A percentile compares a stretch with the other conserved stretches of the same genome.
These are phyloP conservation scores for Spodoptera litura DNA, from an alignment of 1,140 invertebrate species.

Conservation along the genomic window DNA sequence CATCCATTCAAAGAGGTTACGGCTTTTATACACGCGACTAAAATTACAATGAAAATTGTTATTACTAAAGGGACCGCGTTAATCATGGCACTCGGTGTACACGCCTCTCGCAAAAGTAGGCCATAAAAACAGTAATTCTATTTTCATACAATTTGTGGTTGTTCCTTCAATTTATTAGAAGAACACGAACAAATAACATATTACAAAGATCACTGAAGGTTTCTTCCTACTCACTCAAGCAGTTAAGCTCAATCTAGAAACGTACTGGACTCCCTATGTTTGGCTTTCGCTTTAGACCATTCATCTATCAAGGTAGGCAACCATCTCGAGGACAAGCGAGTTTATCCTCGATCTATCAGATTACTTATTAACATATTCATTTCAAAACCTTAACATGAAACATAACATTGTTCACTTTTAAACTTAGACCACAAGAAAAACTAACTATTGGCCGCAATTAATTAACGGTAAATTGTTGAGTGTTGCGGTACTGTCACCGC, in stretches of 20 bases:
- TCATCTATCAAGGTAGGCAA: too few species aligned
- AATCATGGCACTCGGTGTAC: not conserved
- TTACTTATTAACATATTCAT: too few species aligned
- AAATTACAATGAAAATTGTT: conserved; percentile 9
- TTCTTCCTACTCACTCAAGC: too few species aligned
- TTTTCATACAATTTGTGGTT: too few species aligned
- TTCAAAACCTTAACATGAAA: not conserved
- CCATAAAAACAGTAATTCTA: too few species aligned
- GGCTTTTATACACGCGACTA: conserved; percentile 35
- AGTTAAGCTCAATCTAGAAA: too few species aligned
- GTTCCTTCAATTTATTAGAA: too few species aligned
- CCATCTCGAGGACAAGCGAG: not conserved
- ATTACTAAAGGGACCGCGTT: not conserved
- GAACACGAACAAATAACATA: too few species aligned
- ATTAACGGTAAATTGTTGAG: conserved; percentile 37
- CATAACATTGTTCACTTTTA: not conserved
- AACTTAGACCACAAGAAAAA: not conserved
- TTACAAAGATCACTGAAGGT: too few species aligned
- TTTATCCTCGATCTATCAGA: not conserved
- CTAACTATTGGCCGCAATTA: not conserved
- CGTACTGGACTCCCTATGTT: too few species aligned
- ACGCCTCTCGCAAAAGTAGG: too few species aligned
- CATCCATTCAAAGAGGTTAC: conserved; percentile 36
- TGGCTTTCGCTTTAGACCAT: too few species aligned
- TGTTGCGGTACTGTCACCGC: conserved; percentile 26